Conservation (phyloP, 2,888 invertebrate species). For the Pterostichus madidus region DNA sequence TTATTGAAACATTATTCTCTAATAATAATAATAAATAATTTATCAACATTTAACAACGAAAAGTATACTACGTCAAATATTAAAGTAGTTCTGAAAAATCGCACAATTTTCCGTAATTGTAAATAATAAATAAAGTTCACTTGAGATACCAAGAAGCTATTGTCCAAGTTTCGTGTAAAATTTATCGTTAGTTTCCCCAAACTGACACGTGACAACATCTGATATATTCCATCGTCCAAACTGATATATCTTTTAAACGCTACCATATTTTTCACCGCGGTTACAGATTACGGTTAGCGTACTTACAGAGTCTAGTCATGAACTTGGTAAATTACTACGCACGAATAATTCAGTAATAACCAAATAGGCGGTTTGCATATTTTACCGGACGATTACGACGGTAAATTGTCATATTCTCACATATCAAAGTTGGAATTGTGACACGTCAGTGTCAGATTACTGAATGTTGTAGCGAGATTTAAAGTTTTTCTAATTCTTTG, state of each 20-base stretch:
- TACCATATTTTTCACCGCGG: slow-evolving; percentile 19
- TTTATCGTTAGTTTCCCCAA: slow-evolving; percentile 3
- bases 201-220: slow-evolving; percentile 7
- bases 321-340: slow-evolving; percentile 53
- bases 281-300: slow-evolving; percentile 23
- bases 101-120: no score
- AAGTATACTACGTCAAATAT: no score
- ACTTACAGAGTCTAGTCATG: slow-evolving; percentile 57
- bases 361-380: slow-evolving; percentile 48
- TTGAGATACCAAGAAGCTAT: not conserved
- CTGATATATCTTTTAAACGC: not conserved
- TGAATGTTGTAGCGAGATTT: not conserved
- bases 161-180: not conserved
- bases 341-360: slow-evolving; percentile 41
- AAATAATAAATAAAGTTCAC: no score
- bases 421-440: slow-evolving; percentile 16
- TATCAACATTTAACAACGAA: no score
- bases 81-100: no score
- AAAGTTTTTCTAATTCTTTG: no score
- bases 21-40: no score
- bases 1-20: no score
- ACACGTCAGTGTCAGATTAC: not conserved
- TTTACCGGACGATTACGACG: not conserved
- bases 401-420: slow-evolving; percentile 52
- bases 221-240: slow-evolving; percentile 9